Evolutionary conservation across 2,797 vertebrate genomes (phyloP).

Genomic region (Neosilurus mollespiculum): DNA sequence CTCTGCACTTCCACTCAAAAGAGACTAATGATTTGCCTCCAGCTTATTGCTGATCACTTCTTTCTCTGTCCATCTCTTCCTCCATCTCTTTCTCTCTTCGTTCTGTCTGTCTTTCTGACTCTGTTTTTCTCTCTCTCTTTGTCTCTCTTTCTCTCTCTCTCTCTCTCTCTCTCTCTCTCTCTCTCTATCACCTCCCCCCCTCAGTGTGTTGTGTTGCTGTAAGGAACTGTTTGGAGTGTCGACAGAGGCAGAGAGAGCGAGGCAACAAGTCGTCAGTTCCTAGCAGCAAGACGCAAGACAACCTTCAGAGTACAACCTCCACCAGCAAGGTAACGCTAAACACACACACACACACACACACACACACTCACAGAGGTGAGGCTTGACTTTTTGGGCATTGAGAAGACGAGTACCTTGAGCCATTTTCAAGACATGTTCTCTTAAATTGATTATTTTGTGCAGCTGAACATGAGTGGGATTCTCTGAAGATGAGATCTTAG

Average conservation of each 20-base stretch:
- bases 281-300: conserved; percentile 84
- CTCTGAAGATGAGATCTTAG: neutral
- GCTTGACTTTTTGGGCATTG: neutral
- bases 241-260: conserved; percentile 89
- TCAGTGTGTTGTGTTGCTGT: conserved; percentile 80
- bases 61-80: neutral
- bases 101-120: neutral
- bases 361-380: conserved; percentile 17
- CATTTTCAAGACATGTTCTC: neutral
- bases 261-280: conserved; percentile 84
- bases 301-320: conserved; percentile 71
- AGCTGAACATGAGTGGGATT: neutral
- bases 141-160: neutral
- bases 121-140: conserved; percentile 2
- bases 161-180: neutral
- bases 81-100: neutral
- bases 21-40: neutral
- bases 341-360: neutral
- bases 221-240: conserved; percentile 92
- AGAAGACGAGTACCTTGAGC: neutral
- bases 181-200: neutral
- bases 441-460: neutral
- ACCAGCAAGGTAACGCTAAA: conserved; percentile 71
- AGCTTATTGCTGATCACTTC: neutral
- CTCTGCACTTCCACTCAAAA: conserved; percentile 11